These are phyloP conservation scores for Atherinomorus stipes DNA, from an alignment of 2,113 vertebrate genomes.

Conservation along the genomic window DNA sequence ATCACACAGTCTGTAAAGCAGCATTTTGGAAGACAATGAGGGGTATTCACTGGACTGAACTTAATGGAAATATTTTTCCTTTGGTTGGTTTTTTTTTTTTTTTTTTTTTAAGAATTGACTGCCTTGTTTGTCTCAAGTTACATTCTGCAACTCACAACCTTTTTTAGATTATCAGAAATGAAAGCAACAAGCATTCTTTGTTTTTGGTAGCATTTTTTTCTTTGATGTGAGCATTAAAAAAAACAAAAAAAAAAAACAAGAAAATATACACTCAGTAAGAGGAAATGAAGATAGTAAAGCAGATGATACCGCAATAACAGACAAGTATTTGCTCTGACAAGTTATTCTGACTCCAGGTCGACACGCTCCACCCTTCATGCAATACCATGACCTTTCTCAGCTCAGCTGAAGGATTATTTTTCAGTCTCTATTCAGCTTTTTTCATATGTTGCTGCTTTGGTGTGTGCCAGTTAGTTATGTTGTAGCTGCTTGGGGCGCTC, in stretches of 20 bases:
- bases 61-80: too few relatives aligned
- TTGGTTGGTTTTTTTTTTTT: too few relatives aligned
- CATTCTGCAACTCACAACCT: neutral
- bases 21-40: too few relatives aligned
- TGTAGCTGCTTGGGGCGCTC: constrained; percentile 38
- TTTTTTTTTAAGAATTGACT: neutral
- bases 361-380: constrained; percentile 41
- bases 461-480: constrained; percentile 34
- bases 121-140: neutral
- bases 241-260: too few relatives aligned
- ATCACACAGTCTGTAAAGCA: too few relatives aligned
- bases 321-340: constrained; percentile 62
- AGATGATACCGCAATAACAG: constrained; percentile 38
- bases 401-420: neutral
- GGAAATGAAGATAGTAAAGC: neutral
- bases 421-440: constrained; percentile 4
- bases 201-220: neutral
- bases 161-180: neutral
- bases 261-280: neutral
- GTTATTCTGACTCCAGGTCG: constrained; percentile 56
- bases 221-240: neutral
- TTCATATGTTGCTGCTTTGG: constrained; percentile 25
- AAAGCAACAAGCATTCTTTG: neutral
- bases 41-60: too few relatives aligned
- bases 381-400: constrained; percentile 20